Conservation (phyloP, 53 echinoderm and acorn worm species). For the Antedon mediterranea region DNA sequence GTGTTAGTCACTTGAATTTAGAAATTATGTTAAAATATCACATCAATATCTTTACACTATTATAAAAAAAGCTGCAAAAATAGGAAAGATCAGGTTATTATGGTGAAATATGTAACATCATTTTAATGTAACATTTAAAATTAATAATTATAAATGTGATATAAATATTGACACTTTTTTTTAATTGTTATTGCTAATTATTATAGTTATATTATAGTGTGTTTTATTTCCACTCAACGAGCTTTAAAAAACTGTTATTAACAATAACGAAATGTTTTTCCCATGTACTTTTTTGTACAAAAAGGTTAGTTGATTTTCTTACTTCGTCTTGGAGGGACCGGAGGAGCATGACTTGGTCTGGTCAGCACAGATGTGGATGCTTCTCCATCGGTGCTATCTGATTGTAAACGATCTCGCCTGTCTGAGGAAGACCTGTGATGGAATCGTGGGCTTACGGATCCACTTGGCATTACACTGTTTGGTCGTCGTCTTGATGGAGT, state of each 20-base stretch:
- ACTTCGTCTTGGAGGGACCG: constrained; percentile 96
- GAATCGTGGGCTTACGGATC: background rate
- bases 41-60: background rate
- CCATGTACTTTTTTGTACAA: no score
- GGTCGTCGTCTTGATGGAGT: background rate
- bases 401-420: background rate
- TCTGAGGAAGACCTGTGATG: background rate
- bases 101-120: background rate
- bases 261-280: no score
- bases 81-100: background rate
- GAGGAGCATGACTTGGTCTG: constrained; percentile 34
- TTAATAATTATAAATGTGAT: no score
- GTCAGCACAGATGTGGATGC: background rate
- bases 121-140: background rate
- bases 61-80: background rate
- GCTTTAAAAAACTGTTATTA: no score
- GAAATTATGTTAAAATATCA: no score
- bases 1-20: no score
- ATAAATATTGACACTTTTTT: no score
- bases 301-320: background rate
- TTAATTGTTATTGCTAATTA: no score
- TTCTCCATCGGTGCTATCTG: background rate
- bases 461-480: background rate
- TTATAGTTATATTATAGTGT: no score
- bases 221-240: no score